Conservation (phyloP, 2,888 invertebrate genomes). For the Hydraecia micacea region DNA sequence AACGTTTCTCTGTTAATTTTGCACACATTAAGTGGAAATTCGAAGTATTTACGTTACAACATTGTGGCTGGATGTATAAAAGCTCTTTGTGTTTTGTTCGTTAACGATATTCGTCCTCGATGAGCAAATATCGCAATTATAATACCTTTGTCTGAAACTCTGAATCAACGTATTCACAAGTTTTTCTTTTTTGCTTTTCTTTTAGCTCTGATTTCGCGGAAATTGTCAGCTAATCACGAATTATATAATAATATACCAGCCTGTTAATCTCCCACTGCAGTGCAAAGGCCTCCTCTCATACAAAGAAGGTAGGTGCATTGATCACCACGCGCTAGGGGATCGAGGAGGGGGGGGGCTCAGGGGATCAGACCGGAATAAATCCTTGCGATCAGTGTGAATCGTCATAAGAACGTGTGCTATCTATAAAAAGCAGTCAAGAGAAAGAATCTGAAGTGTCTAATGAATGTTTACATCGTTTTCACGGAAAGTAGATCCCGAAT, state of each 20-base stretch:
- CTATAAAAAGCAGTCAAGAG: not conserved
- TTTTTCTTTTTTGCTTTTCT: too few relatives aligned
- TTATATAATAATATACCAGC: too few relatives aligned
- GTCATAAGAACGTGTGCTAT: not conserved
- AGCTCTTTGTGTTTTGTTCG: not conserved
- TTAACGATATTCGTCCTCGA: not conserved
- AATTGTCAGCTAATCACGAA: not conserved
- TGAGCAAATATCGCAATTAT: constrained; percentile 1
- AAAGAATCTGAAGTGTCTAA: constrained; percentile 14
- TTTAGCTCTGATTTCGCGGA: not conserved
- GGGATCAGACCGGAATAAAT: too few relatives aligned
- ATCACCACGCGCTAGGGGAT: too few relatives aligned
- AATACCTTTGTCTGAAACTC: not conserved
- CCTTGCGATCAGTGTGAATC: too few relatives aligned
- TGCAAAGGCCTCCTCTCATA: too few relatives aligned
- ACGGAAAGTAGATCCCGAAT: constrained; percentile 44
- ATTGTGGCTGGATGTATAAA: not conserved
- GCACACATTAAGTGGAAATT: constrained; percentile 3
- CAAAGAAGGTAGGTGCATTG: too few relatives aligned
- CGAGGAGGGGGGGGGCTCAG: too few relatives aligned
- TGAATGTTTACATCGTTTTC: constrained; percentile 28
- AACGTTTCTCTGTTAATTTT: constrained; percentile 2
- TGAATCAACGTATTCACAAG: not conserved
- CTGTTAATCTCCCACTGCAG: too few relatives aligned
- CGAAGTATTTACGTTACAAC: not conserved